A percentile compares a stretch with the other conserved stretches of the same genome.
Evolutionary conservation across 2,113 vertebrate genomes (phyloP).

Genomic region (Vidua chalybeata): DNA sequence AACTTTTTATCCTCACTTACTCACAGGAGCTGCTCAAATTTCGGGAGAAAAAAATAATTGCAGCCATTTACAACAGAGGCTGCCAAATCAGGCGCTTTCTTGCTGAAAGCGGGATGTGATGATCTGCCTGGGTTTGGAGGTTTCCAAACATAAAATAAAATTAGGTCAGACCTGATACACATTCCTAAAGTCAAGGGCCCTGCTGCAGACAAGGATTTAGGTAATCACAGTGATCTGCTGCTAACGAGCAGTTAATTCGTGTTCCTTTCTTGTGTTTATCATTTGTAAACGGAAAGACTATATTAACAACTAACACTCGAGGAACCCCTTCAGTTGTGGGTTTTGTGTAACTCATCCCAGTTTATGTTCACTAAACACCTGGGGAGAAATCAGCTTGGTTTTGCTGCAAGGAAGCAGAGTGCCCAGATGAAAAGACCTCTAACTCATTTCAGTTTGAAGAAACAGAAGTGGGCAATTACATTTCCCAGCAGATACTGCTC

Average conservation of each 20-base stretch:
- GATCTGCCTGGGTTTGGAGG: background rate
- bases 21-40: background rate
- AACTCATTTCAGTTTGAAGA: conserved; percentile 22
- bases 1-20: background rate
- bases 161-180: background rate
- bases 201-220: background rate
- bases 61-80: background rate
- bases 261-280: background rate
- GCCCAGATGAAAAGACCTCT: background rate
- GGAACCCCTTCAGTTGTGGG: background rate
- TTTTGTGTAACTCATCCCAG: conserved; percentile 2
- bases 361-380: background rate
- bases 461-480: background rate
- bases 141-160: background rate
- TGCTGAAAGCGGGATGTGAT: background rate
- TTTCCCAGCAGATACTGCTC: background rate
- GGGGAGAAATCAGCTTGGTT: conserved; percentile 12
- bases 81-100: background rate
- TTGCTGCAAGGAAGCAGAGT: background rate
- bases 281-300: background rate
- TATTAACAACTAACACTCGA: background rate
- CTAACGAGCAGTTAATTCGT: background rate
- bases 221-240: background rate
- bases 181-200: background rate
- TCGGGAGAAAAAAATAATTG: background rate